phyloP scores from a whole-genome alignment of 2,113 vertebrate species.

The Channa argus region DNA sequence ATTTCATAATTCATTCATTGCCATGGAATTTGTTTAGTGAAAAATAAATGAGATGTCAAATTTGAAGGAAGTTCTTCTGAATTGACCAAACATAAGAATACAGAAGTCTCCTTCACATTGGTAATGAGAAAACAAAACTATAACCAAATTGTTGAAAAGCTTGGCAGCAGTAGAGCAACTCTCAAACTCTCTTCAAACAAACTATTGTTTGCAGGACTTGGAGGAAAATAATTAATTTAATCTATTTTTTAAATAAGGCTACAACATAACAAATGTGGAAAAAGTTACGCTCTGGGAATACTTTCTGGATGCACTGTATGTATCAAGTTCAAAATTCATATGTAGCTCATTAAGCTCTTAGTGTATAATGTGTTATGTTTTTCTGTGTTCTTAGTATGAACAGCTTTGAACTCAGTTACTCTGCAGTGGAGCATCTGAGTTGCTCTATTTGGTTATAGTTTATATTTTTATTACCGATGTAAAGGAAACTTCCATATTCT shows the following conservation, averaged over 20 bases:
- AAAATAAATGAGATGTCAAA: slow-evolving; percentile 36
- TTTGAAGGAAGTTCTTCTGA: slow-evolving; percentile 40
- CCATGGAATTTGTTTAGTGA: slow-evolving; percentile 27
- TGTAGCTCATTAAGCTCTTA: slow-evolving; percentile 1
- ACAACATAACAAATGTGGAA: too few species aligned
- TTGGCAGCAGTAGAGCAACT: slow-evolving; percentile 4
- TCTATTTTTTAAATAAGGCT: too few species aligned
- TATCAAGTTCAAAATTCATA: slow-evolving; percentile 10
- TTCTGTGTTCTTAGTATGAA: not conserved
- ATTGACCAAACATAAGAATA: slow-evolving; percentile 34
- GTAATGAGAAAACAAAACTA: slow-evolving; percentile 63
- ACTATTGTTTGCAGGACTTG: too few species aligned
- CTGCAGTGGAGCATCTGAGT: slow-evolving; percentile 6
- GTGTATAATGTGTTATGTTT: too few species aligned
- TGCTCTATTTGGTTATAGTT: slow-evolving; percentile 44
- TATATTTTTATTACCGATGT: slow-evolving; percentile 65
- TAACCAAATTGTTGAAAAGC: slow-evolving; percentile 24
- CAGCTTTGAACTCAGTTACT: slow-evolving; percentile 10
- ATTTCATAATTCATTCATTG: slow-evolving; percentile 48
- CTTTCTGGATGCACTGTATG: not conserved
- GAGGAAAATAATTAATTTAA: too few species aligned
- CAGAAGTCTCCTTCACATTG: slow-evolving; percentile 56
- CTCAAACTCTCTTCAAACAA: not conserved
- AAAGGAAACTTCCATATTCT: slow-evolving; percentile 59
- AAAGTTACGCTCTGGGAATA: too few species aligned